Evolutionary conservation across 2,113 vertebrate genomes (phyloP).

Genomic region (Otocyon megalotis): DNA sequence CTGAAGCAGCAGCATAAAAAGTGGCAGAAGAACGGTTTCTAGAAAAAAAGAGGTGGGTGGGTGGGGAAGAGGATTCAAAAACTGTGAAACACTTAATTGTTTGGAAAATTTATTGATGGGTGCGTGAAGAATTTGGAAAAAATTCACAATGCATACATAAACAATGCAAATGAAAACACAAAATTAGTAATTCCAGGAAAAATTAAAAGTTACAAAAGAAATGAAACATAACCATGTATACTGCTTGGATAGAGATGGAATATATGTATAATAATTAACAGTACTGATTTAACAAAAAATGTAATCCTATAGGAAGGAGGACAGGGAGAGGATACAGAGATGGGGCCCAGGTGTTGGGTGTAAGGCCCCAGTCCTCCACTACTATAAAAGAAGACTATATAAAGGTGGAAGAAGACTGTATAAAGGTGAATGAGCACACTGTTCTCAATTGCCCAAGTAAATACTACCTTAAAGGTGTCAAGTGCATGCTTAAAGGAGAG

Average conservation of each 20-base stretch:
- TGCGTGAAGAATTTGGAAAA: neutral
- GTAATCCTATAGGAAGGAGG: neutral
- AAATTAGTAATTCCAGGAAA: neutral
- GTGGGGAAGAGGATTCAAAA: neutral
- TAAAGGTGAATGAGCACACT: neutral
- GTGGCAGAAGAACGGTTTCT: neutral
- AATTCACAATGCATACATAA: neutral
- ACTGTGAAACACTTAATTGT: neutral
- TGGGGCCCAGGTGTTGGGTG: neutral
- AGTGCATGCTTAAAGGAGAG: neutral
- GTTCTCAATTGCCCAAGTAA: neutral
- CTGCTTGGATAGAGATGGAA: neutral
- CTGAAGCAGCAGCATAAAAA: neutral
- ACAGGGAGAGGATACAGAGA: neutral
- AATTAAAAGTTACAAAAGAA: conserved; percentile 1
- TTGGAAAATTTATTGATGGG: neutral
- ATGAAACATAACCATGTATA: neutral
- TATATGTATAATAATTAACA: neutral
- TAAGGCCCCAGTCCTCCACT: neutral
- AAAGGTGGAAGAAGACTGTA: neutral
- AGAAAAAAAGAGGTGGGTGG: neutral
- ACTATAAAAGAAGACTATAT: neutral
- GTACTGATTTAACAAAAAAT: neutral
- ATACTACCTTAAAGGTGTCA: neutral
- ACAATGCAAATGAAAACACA: conserved; percentile 39